phyloP scores from a whole-genome alignment of 2,797 vertebrate species.

The Tamandua tetradactyla region DNA sequence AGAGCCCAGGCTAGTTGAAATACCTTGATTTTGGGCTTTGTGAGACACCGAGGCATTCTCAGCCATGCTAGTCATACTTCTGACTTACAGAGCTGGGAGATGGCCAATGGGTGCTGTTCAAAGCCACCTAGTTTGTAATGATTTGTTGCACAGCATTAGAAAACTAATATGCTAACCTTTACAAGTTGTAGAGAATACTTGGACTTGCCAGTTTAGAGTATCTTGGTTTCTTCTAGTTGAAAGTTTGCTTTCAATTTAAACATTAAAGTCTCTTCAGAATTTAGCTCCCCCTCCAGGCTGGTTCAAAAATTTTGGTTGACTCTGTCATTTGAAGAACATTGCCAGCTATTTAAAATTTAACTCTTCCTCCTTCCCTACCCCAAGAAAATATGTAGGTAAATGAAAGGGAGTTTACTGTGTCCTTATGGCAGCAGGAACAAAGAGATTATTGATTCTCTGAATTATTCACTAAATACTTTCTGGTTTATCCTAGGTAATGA shows the following conservation, averaged over 20 bases:
- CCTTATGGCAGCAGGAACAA: neutral
- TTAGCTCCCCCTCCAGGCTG: neutral
- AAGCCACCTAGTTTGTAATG: no score
- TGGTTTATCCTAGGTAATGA: neutral
- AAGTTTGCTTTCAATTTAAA: neutral
- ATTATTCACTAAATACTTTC: neutral
- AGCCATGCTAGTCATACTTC: neutral
- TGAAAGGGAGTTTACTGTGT: neutral
- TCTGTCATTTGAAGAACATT: neutral
- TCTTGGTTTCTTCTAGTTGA: neutral
- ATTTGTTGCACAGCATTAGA: neutral
- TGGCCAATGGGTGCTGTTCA: no score
- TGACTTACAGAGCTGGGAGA: no score
- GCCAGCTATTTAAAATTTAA: neutral
- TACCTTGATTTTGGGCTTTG: neutral
- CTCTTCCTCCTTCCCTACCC: neutral
- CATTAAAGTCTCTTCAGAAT: neutral
- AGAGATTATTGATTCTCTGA: neutral
- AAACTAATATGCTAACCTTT: neutral
- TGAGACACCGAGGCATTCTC: neutral
- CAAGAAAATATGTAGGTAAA: neutral
- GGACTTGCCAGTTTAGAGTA: neutral
- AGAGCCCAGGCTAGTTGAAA: neutral
- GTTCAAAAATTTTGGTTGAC: neutral
- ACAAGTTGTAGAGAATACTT: neutral